These are phyloP conservation scores for Philaenus spumarius DNA, from an alignment of 1,140 invertebrate species.

Conservation along the genomic window DNA sequence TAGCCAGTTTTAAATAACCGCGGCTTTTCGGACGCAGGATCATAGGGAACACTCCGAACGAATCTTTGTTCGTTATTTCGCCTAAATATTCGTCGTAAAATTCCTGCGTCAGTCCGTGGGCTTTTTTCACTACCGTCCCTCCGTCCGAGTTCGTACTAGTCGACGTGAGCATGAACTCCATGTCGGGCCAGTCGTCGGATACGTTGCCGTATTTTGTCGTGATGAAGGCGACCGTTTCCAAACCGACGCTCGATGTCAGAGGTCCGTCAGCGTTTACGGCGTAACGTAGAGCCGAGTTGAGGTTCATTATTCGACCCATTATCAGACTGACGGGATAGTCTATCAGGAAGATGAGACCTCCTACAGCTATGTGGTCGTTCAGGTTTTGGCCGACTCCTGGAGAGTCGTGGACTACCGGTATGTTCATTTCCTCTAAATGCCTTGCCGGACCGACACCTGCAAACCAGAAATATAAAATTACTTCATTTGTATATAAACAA, in stretches of 20 bases:
- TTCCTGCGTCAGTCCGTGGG: conserved; percentile 69
- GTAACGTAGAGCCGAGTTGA: conserved; percentile 68
- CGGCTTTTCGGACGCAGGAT: conserved; percentile 76
- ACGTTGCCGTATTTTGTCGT: conserved; percentile 79
- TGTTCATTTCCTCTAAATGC: conserved; percentile 50
- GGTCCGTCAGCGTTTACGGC: conserved; percentile 73
- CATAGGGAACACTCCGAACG: conserved; percentile 77
- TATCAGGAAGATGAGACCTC: conserved; percentile 70
- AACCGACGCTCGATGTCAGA: conserved; percentile 69
- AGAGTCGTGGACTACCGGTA: conserved; percentile 39
- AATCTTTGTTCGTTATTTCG: conserved; percentile 61
- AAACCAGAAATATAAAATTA: too few species aligned
- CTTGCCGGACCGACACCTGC: conserved; percentile 61
- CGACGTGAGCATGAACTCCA: conserved; percentile 83
- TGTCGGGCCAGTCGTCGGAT: conserved; percentile 81
- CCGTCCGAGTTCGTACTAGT: conserved; percentile 70
- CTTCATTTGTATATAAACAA: too few species aligned
- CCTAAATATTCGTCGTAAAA: conserved; percentile 68
- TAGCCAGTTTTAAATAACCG: conserved; percentile 67
- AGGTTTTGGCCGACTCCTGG: conserved; percentile 76
- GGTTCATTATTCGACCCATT: conserved; percentile 64
- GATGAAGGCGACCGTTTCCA: conserved; percentile 79
- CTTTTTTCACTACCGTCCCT: conserved; percentile 57
- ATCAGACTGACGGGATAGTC: conserved; percentile 70
- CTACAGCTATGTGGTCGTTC: conserved; percentile 75